Evolutionary conservation across 2,888 invertebrate genomes (phyloP), one percentile per base, ranked within the genome.

Genomic region (Drosophila algonquin): DNA sequence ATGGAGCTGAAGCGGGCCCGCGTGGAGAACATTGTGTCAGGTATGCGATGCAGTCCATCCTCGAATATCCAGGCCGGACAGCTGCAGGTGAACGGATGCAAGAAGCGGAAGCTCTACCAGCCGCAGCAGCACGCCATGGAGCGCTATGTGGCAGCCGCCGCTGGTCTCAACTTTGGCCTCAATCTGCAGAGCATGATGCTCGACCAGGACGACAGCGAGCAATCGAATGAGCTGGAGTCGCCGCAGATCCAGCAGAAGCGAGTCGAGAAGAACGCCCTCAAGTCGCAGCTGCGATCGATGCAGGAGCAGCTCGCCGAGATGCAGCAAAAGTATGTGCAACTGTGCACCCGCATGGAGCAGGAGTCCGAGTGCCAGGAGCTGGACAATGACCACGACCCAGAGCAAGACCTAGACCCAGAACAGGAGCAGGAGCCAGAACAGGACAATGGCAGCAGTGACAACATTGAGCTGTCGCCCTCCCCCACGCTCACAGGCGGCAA

Each of bases 91-190:
- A 98, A 98, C 93, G 98, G 98, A 55, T 98, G 98, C 93, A 98
- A 98, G 92, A 99, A 99, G 93, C 95, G 98, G 54, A 99, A 99
- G 93, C 94, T 98, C 35, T 98, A 98, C 91, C 98, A 98, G 90
- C 98, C 98, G 12, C 98, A 98, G 92, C 98, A 98, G 90, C 97
- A 98, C 92, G 94, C 94, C 32, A 94, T 94, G 80, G 95, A 95
- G 80, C 93, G 95, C n/a, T 93, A 93, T 85, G 94, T 93, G 90
- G 94, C 92, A 77, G 92, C 92, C 1, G 92, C 92, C 2, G 93
- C 93, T 3, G 93, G 94, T 52, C 92, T 94, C 60, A 93, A 94
- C 67, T 93, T 94, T 59, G 95, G 95, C 60, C 93, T 94, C 24
- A 93, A 93, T 65, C 91, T 94, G 75, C 93, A 93, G 80, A 93